Evolutionary conservation across 2,888 invertebrate species (phyloP).

Genomic region (Creontiades dilutus): DNA sequence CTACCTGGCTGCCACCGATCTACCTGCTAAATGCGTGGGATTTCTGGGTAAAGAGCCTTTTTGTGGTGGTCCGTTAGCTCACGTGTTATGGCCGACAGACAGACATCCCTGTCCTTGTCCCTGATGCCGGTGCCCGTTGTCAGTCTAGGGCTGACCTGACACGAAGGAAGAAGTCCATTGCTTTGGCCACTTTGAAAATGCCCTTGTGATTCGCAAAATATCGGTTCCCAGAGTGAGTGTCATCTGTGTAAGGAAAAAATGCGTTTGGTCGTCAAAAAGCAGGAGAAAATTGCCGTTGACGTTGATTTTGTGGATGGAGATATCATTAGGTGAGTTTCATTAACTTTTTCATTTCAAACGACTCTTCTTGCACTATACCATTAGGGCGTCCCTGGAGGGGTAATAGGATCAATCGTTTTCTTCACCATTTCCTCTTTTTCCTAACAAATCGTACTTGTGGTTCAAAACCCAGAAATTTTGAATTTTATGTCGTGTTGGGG

Average conservation of each 20-base stretch:
- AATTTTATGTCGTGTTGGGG: too few relatives aligned
- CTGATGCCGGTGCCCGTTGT: not conserved
- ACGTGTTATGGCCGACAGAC: not conserved
- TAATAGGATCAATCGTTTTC: too few relatives aligned
- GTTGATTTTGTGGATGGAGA: not conserved
- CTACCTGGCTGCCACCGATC: not conserved
- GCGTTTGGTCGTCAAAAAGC: slow-evolving; percentile 1
- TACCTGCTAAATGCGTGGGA: not conserved
- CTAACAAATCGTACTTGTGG: too few relatives aligned
- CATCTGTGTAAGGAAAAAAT: not conserved
- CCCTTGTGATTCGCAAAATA: not conserved
- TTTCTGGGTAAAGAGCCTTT: slow-evolving; percentile 10
- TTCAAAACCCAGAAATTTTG: too few relatives aligned
- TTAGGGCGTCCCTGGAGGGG: too few relatives aligned
- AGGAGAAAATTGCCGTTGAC: not conserved
- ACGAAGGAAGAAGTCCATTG: not conserved
- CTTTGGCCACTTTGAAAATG: not conserved
- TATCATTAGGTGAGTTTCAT: not conserved
- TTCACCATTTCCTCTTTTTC: too few relatives aligned
- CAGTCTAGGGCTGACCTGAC: not conserved
- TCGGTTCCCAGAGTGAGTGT: not conserved
- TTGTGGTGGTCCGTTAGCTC: not conserved
- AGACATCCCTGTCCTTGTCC: not conserved
- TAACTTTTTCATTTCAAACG: not conserved
- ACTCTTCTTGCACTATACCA: too few relatives aligned